These are phyloP conservation scores for Pilophorus perplexus DNA, from an alignment of 2,888 invertebrate genomes.

Conservation along the genomic window DNA sequence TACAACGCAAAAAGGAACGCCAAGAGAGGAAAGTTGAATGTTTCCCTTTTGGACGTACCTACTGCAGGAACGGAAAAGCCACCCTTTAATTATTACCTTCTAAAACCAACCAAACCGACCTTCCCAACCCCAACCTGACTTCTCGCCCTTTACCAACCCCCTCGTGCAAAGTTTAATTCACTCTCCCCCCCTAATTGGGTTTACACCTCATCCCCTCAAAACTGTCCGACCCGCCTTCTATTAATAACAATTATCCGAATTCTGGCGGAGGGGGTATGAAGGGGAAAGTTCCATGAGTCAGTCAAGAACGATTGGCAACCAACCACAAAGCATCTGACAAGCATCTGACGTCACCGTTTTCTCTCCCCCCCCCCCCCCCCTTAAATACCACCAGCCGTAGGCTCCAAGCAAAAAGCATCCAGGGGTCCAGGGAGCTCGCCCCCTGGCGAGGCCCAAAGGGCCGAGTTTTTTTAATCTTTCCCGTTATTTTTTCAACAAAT, in stretches of 20 bases:
- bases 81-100: conserved; percentile 13
- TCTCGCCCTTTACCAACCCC: neutral
- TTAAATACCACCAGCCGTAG: too few species aligned
- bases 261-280: neutral
- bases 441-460: too few species aligned
- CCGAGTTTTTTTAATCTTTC: too few species aligned
- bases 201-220: conserved; percentile 8
- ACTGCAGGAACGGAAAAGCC: conserved; percentile 2
- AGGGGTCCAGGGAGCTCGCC: too few species aligned
- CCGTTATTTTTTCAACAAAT: too few species aligned
- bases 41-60: too few species aligned
- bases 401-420: too few species aligned
- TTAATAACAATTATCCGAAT: conserved; percentile 15
- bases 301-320: neutral
- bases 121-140: conserved; percentile 11
- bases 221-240: neutral
- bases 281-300: neutral
- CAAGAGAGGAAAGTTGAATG: conserved; percentile 2
- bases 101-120: conserved; percentile 3
- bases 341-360: neutral
- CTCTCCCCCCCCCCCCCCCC: too few species aligned
- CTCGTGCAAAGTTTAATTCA: conserved; percentile 28
- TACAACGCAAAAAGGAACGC: too few species aligned
- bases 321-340: neutral
- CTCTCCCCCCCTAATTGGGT: conserved; percentile 29